These are phyloP conservation scores for Neosalanx taihuensis DNA, from an alignment of 2,797 vertebrate genomes.

Conservation along the genomic window DNA sequence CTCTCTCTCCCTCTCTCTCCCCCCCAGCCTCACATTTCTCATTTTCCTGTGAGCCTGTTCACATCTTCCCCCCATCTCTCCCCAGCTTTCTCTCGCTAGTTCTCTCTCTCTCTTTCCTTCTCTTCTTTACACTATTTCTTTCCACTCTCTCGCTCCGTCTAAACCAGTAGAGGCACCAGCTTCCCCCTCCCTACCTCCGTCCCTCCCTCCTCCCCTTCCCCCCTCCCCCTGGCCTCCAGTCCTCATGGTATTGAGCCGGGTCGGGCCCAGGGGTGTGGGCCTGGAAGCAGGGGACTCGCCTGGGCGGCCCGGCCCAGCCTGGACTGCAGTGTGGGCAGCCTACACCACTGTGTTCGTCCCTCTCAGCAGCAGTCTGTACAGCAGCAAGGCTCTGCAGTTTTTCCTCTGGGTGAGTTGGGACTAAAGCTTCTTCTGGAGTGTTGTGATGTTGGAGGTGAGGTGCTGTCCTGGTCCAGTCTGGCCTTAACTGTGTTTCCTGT, in stretches of 20 bases:
- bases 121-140: slow-evolving; percentile 40
- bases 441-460: neutral
- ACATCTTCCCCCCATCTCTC: slow-evolving; percentile 46
- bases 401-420: slow-evolving; percentile 76
- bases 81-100: slow-evolving; percentile 40
- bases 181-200: slow-evolving; percentile 9
- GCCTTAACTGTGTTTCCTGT: no score
- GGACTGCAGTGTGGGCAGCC: slow-evolving; percentile 68
- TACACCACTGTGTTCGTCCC: slow-evolving; percentile 80
- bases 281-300: slow-evolving; percentile 63
- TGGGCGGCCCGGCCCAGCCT: slow-evolving; percentile 56
- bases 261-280: slow-evolving; percentile 71
- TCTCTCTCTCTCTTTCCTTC: slow-evolving; percentile 37
- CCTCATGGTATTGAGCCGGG: slow-evolving; percentile 69
- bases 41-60: slow-evolving; percentile 42
- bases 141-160: slow-evolving; percentile 30
- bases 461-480: neutral
- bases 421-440: neutral
- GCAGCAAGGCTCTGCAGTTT: slow-evolving; percentile 76
- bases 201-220: slow-evolving; percentile 49
- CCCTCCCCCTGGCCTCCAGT: slow-evolving; percentile 33
- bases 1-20: slow-evolving; percentile 17
- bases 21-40: slow-evolving; percentile 47
- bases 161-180: neutral
- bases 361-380: slow-evolving; percentile 75